phyloP scores from a whole-genome alignment of 2,113 vertebrate genomes.

The Eubucco bourcierii region DNA sequence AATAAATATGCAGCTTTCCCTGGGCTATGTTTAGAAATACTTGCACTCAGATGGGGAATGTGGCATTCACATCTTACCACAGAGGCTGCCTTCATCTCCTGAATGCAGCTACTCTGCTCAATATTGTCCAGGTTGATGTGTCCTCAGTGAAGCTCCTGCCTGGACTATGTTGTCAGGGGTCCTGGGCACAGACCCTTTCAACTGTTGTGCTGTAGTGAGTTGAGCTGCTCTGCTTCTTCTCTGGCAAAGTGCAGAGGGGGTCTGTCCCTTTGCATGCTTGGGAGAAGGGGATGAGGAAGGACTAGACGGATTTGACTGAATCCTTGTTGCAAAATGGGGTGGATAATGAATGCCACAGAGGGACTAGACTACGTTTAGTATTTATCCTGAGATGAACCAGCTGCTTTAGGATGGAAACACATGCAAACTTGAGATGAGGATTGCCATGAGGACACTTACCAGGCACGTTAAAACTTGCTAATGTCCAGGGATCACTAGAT shows the following conservation, averaged over 20 bases:
- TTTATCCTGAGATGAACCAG: not conserved
- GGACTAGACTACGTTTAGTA: not conserved
- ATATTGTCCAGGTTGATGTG: not conserved
- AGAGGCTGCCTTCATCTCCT: not conserved
- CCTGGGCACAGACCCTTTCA: not conserved
- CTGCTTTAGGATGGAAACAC: not conserved
- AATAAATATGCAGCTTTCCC: not conserved
- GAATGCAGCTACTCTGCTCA: not conserved
- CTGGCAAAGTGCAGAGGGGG: not conserved
- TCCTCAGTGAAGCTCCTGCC: not conserved
- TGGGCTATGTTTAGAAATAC: constrained; percentile 39
- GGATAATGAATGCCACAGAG: not conserved
- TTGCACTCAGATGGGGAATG: not conserved
- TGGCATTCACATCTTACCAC: not conserved
- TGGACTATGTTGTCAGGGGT: not conserved
- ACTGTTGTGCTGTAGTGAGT: not conserved
- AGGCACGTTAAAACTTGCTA: not conserved
- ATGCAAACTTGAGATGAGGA: fast-evolving
- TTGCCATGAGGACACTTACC: not conserved
- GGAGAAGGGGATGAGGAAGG: not conserved
- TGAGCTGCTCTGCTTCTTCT: not conserved
- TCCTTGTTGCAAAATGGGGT: not conserved
- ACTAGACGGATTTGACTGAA: not conserved
- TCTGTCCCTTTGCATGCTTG: not conserved
- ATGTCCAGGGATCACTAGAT: not conserved